phyloP scores from a whole-genome alignment of 1,140 invertebrate genomes.

The Armadillidium nasatum region DNA sequence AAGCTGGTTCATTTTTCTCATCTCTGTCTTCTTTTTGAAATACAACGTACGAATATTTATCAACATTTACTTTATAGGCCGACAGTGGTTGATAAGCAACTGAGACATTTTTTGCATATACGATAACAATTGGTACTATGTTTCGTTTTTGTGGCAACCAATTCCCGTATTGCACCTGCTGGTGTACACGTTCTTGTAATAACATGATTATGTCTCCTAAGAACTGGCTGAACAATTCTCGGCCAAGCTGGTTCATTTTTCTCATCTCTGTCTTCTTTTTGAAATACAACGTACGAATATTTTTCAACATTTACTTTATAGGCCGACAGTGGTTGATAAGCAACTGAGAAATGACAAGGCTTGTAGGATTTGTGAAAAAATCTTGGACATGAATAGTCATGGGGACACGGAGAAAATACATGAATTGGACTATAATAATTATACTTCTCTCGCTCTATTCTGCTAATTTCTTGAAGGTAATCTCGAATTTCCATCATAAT shows the following conservation, averaged over 20 bases:
- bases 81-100: conserved; percentile 59
- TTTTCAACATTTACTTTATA: conserved; percentile 53
- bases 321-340: conserved; percentile 57
- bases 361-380: conserved; percentile 56
- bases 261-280: conserved; percentile 61
- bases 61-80: conserved; percentile 50
- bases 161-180: conserved; percentile 67
- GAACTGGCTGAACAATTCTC: conserved; percentile 63
- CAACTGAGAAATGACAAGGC: conserved; percentile 70
- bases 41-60: conserved; percentile 69
- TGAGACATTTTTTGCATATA: conserved; percentile 50
- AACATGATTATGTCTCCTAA: conserved; percentile 62
- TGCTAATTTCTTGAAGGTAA: conserved; percentile 47
- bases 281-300: conserved; percentile 72
- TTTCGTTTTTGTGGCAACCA: conserved; percentile 68
- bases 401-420: conserved; percentile 59
- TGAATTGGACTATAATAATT: conserved; percentile 17
- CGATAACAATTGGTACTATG: conserved; percentile 55
- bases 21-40: conserved; percentile 66
- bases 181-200: conserved; percentile 73
- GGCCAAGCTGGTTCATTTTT: conserved; percentile 67
- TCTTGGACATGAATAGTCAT: conserved; percentile 69
- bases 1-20: conserved; percentile 54
- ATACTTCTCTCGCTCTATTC: conserved; percentile 12
- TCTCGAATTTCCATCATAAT: conserved; percentile 52